phyloP scores from a whole-genome alignment of 2,888 invertebrate genomes.

The Lithophane semibrunnea region DNA sequence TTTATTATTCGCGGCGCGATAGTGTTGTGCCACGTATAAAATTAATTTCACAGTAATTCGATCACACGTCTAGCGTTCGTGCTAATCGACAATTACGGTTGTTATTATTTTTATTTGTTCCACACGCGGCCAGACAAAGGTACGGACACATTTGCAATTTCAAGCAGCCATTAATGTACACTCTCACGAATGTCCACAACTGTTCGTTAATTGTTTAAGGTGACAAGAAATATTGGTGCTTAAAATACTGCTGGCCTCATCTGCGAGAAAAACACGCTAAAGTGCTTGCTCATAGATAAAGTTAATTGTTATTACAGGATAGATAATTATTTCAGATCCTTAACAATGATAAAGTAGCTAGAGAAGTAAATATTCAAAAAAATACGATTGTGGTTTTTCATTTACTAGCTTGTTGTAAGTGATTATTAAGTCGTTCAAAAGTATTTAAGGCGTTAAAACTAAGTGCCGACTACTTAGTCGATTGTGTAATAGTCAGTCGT shows the following conservation, averaged over 20 bases:
- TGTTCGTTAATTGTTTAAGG: constrained; percentile 77
- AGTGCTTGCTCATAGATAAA: constrained; percentile 48
- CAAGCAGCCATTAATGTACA: constrained; percentile 71
- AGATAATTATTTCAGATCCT: constrained; percentile 43
- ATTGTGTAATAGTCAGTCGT: constrained; percentile 7
- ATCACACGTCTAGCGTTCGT: constrained; percentile 65
- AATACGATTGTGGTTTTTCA: constrained; percentile 22
- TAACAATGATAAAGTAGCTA: constrained; percentile 29
- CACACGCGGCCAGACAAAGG: constrained; percentile 69
- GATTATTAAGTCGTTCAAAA: constrained; percentile 34
- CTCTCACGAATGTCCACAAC: constrained; percentile 74
- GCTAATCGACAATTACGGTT: constrained; percentile 76
- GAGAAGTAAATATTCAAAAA: constrained; percentile 11
- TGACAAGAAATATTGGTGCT: constrained; percentile 81
- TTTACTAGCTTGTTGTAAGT: background rate
- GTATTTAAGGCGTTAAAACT: constrained; percentile 45
- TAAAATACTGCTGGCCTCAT: constrained; percentile 55
- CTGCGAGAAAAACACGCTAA: constrained; percentile 34
- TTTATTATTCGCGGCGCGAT: constrained; percentile 41
- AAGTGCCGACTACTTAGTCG: constrained; percentile 31
- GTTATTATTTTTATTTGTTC: constrained; percentile 76
- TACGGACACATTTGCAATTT: constrained; percentile 78
- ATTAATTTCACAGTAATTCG: constrained; percentile 58
- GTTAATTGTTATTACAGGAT: constrained; percentile 53
- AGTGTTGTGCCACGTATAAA: constrained; percentile 49